Evolutionary conservation across 2,113 vertebrate genomes (phyloP), one percentile per base, ranked within the genome.

Genomic region (Pongo abelii): DNA sequence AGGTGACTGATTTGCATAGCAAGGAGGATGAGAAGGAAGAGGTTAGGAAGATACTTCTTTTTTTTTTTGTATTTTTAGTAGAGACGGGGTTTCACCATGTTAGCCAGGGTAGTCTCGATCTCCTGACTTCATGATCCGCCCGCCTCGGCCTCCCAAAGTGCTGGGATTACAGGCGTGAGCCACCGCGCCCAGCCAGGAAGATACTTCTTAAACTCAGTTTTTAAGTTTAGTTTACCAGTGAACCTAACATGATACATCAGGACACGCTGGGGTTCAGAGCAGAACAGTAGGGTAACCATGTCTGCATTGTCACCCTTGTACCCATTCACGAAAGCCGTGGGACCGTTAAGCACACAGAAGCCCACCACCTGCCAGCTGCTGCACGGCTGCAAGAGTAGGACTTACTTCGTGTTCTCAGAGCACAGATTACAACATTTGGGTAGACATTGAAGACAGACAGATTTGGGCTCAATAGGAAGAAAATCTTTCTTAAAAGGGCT

Each of bases 401-500:
- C 46, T 75, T 4, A n/a, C 5, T 9, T 14, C 25, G 27, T 43
- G 27, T 3, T 59, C 43, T 93, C 81, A 50, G 35, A n/a, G 23
- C 4, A 1, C 27, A 85, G 79, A 57, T 20, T 5, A 32, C 0
- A 0, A 59, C 6, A 52, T 46, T 46, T 38, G 35, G 55, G 30
- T 50, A 32, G 10, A 83, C 69, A 35, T n/a, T 57, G 50, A 81
- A 80, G 14, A 89, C 46, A 85, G n/a, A 57, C 2, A 57, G 46
- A 40, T 69, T 67, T 43, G 11, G 30, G 32, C 3, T 84, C 55
- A 23, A 3, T 9, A 32, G 17, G n/a, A 78, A 89, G 20, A 84
- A 84, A 79, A n/a, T 9, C 40, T 89, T 83, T 75, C 67, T 78
- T 32, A 38, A 83, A 93, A 81, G 59, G 7, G 4, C 17, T 52